These are phyloP conservation scores for Drosophila watanabei DNA, from an alignment of 1,140 invertebrate species.

Conservation along the genomic window DNA sequence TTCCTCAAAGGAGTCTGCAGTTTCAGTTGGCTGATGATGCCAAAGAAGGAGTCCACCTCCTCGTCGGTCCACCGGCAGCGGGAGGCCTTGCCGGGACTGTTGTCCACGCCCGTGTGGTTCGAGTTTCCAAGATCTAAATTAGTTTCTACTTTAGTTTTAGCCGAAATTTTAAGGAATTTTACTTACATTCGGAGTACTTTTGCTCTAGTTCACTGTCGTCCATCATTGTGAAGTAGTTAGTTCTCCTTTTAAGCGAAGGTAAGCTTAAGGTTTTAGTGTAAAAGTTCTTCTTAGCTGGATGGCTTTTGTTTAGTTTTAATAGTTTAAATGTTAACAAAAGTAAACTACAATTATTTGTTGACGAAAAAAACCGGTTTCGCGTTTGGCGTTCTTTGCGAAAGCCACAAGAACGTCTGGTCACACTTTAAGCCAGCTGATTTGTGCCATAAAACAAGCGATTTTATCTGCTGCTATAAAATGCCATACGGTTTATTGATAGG, in stretches of 20 bases:
- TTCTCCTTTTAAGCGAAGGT: too few species aligned
- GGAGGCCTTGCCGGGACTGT: neutral
- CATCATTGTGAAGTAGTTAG: neutral
- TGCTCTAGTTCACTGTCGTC: conserved; percentile 38
- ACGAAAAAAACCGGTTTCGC: neutral
- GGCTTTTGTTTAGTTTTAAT: neutral
- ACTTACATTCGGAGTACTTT: conserved; percentile 53
- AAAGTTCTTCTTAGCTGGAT: too few species aligned
- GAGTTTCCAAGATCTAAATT: conserved; percentile 22
- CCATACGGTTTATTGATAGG: too few species aligned
- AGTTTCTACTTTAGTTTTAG: neutral
- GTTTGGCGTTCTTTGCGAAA: neutral
- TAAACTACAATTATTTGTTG: conserved; percentile 3
- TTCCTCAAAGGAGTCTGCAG: conserved; percentile 41
- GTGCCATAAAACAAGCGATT: too few species aligned
- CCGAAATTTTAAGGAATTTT: neutral
- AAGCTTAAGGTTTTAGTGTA: neutral
- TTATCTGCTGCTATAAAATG: too few species aligned
- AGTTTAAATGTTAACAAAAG: neutral
- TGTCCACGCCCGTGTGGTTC: conserved; percentile 4
- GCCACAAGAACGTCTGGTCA: neutral
- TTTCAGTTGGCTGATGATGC: conserved; percentile 36
- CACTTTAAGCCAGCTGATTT: neutral
- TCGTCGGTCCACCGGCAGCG: conserved; percentile 42
- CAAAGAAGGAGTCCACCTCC: conserved; percentile 49